These are phyloP conservation scores for Drosophila meridiana DNA, from an alignment of 2,888 invertebrate genomes.

Conservation along the genomic window DNA sequence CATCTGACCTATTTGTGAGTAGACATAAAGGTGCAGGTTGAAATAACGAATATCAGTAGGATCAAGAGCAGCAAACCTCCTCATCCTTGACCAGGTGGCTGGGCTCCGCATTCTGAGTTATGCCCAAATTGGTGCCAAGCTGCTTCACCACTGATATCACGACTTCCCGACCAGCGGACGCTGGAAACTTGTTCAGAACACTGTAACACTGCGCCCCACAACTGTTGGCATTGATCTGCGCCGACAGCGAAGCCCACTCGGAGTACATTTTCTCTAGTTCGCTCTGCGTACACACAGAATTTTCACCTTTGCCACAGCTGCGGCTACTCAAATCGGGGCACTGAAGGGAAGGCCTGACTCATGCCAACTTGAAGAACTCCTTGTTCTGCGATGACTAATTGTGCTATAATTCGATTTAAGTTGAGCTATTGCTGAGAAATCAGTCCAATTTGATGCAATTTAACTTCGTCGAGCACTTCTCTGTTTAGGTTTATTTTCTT, in stretches of 20 bases:
- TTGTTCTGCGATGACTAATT: neutral
- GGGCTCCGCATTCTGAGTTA: constrained; percentile 93
- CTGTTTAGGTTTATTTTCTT: constrained; percentile 31
- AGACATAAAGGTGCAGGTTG: neutral
- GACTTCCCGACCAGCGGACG: constrained; percentile 87
- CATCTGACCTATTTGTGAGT: constrained; percentile 89
- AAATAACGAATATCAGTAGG: neutral
- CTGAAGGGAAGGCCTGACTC: neutral
- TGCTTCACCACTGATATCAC: constrained; percentile 88
- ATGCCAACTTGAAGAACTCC: neutral
- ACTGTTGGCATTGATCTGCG: constrained; percentile 85
- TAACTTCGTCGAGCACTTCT: constrained; percentile 7
- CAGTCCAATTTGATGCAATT: neutral
- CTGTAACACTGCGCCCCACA: constrained; percentile 86
- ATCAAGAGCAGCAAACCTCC: constrained; percentile 87
- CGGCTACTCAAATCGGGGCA: constrained; percentile 1
- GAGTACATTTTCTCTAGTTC: constrained; percentile 85
- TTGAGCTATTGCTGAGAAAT: neutral
- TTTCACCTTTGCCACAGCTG: constrained; percentile 30
- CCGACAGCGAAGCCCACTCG: constrained; percentile 86
- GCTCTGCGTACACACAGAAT: constrained; percentile 8
- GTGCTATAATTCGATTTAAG: neutral
- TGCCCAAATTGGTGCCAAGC: constrained; percentile 87
- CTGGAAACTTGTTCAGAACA: constrained; percentile 88
- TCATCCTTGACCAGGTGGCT: constrained; percentile 93